phyloP scores from a whole-genome alignment of 2,797 vertebrate species.

The Petrocephalus schoutedeni region DNA sequence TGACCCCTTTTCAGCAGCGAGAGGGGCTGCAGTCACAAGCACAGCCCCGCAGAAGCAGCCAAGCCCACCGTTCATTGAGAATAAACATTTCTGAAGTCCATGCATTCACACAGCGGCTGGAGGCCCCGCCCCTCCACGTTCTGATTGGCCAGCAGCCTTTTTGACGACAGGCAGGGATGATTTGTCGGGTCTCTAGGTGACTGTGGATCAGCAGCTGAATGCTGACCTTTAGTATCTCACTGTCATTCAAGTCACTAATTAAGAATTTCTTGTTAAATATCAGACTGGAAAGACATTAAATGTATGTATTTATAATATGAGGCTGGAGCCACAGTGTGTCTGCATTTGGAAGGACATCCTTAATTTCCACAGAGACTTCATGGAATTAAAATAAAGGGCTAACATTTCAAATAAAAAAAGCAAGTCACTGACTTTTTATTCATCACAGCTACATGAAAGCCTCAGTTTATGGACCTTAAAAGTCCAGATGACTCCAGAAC shows the following conservation, averaged over 20 bases:
- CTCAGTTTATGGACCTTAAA: background rate
- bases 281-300: background rate
- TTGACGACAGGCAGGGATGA: conserved; percentile 59
- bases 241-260: conserved; percentile 35
- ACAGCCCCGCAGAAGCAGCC: conserved; percentile 27
- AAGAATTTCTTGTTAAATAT: background rate
- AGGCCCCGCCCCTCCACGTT: conserved; percentile 64
- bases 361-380: background rate
- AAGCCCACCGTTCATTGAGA: conserved; percentile 74
- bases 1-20: conserved; percentile 29
- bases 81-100: conserved; percentile 57
- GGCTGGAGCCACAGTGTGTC: background rate
- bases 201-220: conserved; percentile 47
- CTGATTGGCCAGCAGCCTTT: conserved; percentile 67
- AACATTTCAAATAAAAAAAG: background rate
- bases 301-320: background rate
- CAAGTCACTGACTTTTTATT: background rate
- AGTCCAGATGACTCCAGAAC: background rate
- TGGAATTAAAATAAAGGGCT: background rate
- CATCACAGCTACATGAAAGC: background rate
- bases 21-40: background rate
- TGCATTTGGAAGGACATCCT: background rate
- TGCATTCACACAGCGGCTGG: conserved; percentile 36
- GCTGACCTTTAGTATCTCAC: conserved; percentile 54
- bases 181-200: conserved; percentile 54